Evolutionary conservation across 2,113 vertebrate species (phyloP), one percentile per base, ranked within the genome.

Genomic region (Heloderma charlesbogerti): DNA sequence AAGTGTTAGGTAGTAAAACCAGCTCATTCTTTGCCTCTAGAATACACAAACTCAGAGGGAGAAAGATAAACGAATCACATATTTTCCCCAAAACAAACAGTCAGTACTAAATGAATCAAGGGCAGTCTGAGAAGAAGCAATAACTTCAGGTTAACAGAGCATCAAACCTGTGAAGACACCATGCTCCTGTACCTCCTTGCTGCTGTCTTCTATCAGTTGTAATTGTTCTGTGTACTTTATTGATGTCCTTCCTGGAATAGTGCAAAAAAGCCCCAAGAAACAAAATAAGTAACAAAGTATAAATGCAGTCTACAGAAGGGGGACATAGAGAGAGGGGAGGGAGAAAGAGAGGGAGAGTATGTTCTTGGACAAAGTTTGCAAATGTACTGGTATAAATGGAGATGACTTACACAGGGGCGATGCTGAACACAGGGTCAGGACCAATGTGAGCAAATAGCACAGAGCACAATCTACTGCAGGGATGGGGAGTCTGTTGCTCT

Each of bases 41-140:
- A 89, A 89, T 29, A 72, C 3, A 37, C 16, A 43, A 71, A 79
- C 1, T 51, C 43, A 71, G 6, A 51, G 7, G 22, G 10, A 71
- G 29, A n/a, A 71, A 22, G 16, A 51, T 22, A n/a, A 31, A 18
- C 6, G 40, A 29, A 18, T 29, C 16, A 13, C 6, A 1, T 66
- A 29, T 81, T 13, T 48, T 31, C 2, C n/a, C n/a, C 22, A 79
- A n/a, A 72, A 29, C 12, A 75, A 80, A 51, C 8, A 60, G 13
- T 51, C 45, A 75, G 54, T 87, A 75, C n/a, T 75, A 87, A 75
- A 87, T 75, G 7, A 60, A 87, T 87, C 71, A 87, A 75, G n/a
- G 15, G 71, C 54, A 60, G n/a, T 75, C 7, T 40, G 86, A 87
- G 71, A 87, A 75, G 71, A 29, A 75, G 54, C 86, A 75, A 75